These are phyloP conservation scores for Caenorhabditis angaria DNA, from an alignment of 2,888 invertebrate genomes.

Conservation along the genomic window DNA sequence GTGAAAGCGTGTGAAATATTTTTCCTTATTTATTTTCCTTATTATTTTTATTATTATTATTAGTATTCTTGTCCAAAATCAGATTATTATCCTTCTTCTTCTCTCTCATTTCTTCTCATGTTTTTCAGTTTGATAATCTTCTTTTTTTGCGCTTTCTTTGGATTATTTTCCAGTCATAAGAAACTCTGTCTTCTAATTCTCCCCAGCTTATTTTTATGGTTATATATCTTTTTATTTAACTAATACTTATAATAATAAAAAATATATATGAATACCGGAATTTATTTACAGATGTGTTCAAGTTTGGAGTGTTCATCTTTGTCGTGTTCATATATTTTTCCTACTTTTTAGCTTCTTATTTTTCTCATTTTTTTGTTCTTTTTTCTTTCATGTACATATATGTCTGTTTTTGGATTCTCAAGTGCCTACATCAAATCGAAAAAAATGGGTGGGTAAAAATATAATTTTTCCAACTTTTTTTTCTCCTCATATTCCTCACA, in stretches of 20 bases:
- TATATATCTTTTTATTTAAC: constrained; percentile 10
- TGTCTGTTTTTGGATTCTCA: constrained; percentile 9
- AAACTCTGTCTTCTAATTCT: constrained; percentile 7
- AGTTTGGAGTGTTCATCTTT: constrained; percentile 2
- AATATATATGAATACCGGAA: not conserved
- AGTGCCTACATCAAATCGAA: not conserved
- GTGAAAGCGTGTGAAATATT: not conserved
- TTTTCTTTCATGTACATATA: constrained; percentile 10
- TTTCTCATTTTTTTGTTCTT: constrained; percentile 9
- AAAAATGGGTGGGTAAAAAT: not conserved
- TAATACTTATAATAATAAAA: not conserved
- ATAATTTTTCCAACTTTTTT: not conserved
- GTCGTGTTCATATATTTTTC: constrained; percentile 12
- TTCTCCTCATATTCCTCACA: not conserved
- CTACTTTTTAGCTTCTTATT: too few species aligned
- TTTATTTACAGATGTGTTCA: constrained; percentile 2
- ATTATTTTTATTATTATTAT: too few species aligned
- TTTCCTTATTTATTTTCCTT: too few species aligned
- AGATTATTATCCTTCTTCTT: not conserved
- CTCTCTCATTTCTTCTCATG: not conserved
- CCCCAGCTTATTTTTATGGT: not conserved
- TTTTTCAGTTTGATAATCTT: constrained; percentile 1
- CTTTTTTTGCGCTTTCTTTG: constrained; percentile 3
- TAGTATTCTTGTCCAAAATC: not conserved
- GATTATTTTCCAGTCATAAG: constrained; percentile 2